These are phyloP conservation scores for Platyscapa corneri DNA, from an alignment of 1,140 invertebrate species.

Conservation along the genomic window DNA sequence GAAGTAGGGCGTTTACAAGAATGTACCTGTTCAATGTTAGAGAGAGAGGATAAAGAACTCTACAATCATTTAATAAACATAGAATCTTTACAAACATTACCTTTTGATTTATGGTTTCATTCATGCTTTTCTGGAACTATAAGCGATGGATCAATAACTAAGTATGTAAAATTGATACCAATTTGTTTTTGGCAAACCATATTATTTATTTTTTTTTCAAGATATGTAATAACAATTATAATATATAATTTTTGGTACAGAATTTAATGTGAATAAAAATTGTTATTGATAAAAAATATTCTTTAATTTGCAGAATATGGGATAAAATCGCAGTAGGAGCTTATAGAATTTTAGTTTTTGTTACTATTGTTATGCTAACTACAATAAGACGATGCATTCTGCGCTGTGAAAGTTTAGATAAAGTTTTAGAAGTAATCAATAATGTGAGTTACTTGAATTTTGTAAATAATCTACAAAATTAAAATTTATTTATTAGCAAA, in stretches of 20 bases:
- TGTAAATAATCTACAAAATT: neutral
- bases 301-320: slow-evolving; percentile 82
- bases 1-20: slow-evolving; percentile 81
- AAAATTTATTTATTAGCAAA: too few relatives aligned
- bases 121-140: slow-evolving; percentile 87
- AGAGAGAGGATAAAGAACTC: slow-evolving; percentile 82
- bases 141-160: slow-evolving; percentile 84
- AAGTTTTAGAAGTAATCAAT: slow-evolving; percentile 79
- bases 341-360: slow-evolving; percentile 86
- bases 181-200: slow-evolving; percentile 2
- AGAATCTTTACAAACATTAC: slow-evolving; percentile 76
- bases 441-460: slow-evolving; percentile 75
- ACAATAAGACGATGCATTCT: slow-evolving; percentile 80
- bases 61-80: slow-evolving; percentile 79
- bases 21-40: slow-evolving; percentile 78
- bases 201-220: slow-evolving; percentile 17
- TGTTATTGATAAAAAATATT: slow-evolving; percentile 14
- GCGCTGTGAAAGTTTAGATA: slow-evolving; percentile 76
- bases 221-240: neutral
- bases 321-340: slow-evolving; percentile 91
- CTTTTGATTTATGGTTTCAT: slow-evolving; percentile 84
- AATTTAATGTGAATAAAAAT: neutral
- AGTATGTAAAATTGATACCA: slow-evolving; percentile 73
- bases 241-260: neutral
- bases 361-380: slow-evolving; percentile 83